These are phyloP conservation scores for Dolichotis patagonum DNA, from an alignment of 2,113 vertebrate genomes.

Conservation along the genomic window DNA sequence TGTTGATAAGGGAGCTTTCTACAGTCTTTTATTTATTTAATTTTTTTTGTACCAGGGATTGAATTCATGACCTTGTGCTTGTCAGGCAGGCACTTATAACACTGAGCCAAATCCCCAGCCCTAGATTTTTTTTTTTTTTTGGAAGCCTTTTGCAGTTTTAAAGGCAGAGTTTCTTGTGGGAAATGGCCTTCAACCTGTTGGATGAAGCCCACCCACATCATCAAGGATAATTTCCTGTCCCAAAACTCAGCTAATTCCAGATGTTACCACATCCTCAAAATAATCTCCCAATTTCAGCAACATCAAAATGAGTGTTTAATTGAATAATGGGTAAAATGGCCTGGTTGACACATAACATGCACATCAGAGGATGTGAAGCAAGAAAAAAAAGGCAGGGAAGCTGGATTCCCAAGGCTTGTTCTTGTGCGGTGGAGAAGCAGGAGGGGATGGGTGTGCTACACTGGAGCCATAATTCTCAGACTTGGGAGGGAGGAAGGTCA, in stretches of 20 bases:
- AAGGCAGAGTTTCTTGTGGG: neutral
- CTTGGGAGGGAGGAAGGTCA: neutral
- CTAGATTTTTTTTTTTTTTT: too few relatives aligned
- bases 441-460: neutral
- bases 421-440: neutral
- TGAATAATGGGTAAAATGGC: neutral
- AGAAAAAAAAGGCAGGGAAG: neutral
- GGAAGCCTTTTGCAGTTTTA: neutral
- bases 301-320: neutral
- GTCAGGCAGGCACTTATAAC: too few relatives aligned
- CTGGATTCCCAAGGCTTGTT: neutral
- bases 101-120: too few relatives aligned
- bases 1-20: neutral
- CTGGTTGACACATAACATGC: neutral
- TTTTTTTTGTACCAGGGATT: too few relatives aligned
- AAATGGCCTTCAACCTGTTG: neutral
- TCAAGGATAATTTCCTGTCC: neutral
- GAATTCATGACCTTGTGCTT: too few relatives aligned
- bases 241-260: neutral
- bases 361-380: neutral
- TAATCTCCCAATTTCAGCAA: neutral
- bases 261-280: neutral
- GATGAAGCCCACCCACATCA: neutral
- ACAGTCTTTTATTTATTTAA: too few relatives aligned
- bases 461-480: neutral